phyloP scores from a whole-genome alignment of 2,888 invertebrate genomes.

The Sarcophaga rosellei region DNA sequence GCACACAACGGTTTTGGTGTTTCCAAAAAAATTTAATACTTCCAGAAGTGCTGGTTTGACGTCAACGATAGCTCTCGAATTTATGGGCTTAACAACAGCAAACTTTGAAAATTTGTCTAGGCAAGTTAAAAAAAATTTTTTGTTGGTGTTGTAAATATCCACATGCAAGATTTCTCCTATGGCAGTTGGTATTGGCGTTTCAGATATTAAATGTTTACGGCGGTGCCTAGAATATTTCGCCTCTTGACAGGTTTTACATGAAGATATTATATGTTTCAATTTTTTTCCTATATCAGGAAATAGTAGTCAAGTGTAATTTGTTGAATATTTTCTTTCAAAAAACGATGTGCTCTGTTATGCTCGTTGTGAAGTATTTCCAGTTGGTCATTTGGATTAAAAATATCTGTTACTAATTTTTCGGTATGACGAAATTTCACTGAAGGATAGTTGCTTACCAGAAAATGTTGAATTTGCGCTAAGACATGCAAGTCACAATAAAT shows the following conservation, averaged over 20 bases:
- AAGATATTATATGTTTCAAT: slow-evolving; percentile 1
- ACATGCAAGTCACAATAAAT: slow-evolving; percentile 12
- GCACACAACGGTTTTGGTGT: neutral
- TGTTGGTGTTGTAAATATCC: slow-evolving; percentile 64
- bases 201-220: slow-evolving; percentile 33
- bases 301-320: slow-evolving; percentile 20
- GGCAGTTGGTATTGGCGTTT: slow-evolving; percentile 32
- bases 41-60: neutral
- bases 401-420: slow-evolving; percentile 53
- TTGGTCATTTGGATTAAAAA: slow-evolving; percentile 59
- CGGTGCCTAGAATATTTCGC: slow-evolving; percentile 42
- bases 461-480: slow-evolving; percentile 36
- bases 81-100: slow-evolving; percentile 66
- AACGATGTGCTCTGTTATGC: too few species aligned
- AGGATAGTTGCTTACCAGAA: slow-evolving; percentile 25
- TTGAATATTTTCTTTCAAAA: slow-evolving; percentile 11
- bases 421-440: slow-evolving; percentile 52
- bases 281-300: neutral
- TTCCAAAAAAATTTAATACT: neutral
- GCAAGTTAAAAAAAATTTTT: slow-evolving; percentile 61
- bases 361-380: too few species aligned
- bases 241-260: slow-evolving; percentile 3
- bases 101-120: slow-evolving; percentile 69
- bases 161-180: slow-evolving; percentile 41
- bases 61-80: too few species aligned